Evolutionary conservation across 2,888 invertebrate genomes (phyloP), one percentile per base, ranked within the genome.

Genomic region (Craniophora ligustri): DNA sequence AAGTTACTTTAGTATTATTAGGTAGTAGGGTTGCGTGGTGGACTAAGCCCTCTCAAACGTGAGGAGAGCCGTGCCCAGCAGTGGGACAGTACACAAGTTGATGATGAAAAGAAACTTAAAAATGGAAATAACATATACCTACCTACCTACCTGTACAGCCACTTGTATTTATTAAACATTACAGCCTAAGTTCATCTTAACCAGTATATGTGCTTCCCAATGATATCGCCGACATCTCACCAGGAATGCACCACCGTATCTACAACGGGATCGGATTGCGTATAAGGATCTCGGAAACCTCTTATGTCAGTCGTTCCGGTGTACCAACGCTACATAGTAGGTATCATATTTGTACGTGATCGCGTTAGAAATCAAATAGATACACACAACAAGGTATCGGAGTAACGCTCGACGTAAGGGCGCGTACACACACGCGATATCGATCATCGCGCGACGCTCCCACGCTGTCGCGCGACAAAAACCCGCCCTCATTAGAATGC

Each of bases 401-500:
- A 39, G 50, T 58, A 61, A 58, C 51, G 47, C 36, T 28, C 10
- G 46, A 45, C 67, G 64, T 72, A 74, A 77, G 57, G 70, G 53
- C 53, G 30, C 53, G 66, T 63, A 56, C 72, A 72, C 71, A 76
- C 51, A 59, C 60, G 61, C 69, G 75, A 74, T 79, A 76, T 71
- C 67, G 72, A 72, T 78, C 79, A 74, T 55, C 57, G 65, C 48
- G 69, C 70, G 68, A 50, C 84, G 86, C 77, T 91, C 91, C 89
- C 92, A 91, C 90, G 91, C 81, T 84, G 86, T 78, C 83, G 85
- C 79, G 82, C 85, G 81, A 79, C 89, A 92, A 91, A 91, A 92
- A 91, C 84, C 69, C 46, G 72, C 72, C 26, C 86, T 88, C 87
- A 89, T 91, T 89, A 86, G 75, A 82, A 91, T 91, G 89, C 91